Evolutionary conservation across 2,113 vertebrate genomes (phyloP), one percentile per base, ranked within the genome.

Genomic region (Notarius quadriscutis): DNA sequence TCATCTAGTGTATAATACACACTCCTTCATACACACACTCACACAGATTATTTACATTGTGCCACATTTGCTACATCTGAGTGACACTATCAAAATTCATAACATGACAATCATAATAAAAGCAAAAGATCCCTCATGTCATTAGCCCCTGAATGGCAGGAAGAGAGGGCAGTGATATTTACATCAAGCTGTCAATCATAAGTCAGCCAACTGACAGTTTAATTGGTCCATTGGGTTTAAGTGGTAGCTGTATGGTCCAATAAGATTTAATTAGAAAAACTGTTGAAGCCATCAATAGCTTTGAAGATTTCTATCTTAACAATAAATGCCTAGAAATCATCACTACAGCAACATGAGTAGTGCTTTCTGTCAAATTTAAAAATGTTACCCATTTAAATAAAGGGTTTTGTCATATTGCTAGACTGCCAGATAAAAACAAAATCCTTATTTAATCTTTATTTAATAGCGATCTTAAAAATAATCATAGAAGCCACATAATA

Each of bases 161-260:
- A 80, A 63, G 11, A 7, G 2, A 25, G 50, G 84, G 10, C 17
- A 53, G n/a, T 67, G 20, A n/a, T 4, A 81, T 81, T 81, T 57
- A 25, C 77, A 86, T 71, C n/a, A 71, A 72, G 27, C 78, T 81
- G 78, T 65, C 85, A 86, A 81, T 81, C 53, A 81, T 72, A 72
- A 81, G 41, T 81, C 65, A 86, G 20, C 3, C 62, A 71, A 18
- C 30, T 86, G 53, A 71, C 65, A 72, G 65, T 60, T 72, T 86
- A 81, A 86, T 86, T 67, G 65, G 65, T 81, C 53, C 53, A 58
- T 2, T 86, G 85, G 63, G 30, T 60, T 48, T 48, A 57, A 60
- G 78, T 81, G 85, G 65, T 71, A 22, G 7, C 62, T 41, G 48
- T 58, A 50, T 71, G 53, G 85, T 71, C 27, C 63, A 86, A 71